Percentiles rank a stretch among this genome's conserved stretches.
These are phyloP conservation scores for Synanthedon myopaeformis DNA, from an alignment of 2,888 invertebrate genomes.

Conservation along the genomic window DNA sequence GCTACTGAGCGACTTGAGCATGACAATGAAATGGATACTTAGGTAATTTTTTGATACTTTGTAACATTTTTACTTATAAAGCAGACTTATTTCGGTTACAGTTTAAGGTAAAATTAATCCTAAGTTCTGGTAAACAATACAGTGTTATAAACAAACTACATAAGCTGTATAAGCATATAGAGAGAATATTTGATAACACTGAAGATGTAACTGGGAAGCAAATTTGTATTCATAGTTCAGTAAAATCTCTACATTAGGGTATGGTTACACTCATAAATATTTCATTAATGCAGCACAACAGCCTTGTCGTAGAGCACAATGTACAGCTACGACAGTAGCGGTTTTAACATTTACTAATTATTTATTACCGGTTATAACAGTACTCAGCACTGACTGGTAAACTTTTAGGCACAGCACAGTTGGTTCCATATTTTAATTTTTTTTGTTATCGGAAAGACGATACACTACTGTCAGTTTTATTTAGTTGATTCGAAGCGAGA, in stretches of 20 bases:
- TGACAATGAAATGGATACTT: not conserved
- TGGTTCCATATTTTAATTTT: too few relatives aligned
- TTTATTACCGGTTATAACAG: too few relatives aligned
- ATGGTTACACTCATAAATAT: constrained; percentile 22
- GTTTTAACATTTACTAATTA: too few relatives aligned
- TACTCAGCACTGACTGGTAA: too few relatives aligned
- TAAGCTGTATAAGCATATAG: too few relatives aligned
- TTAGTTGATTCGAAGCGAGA: constrained; percentile 18
- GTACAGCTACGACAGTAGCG: not conserved
- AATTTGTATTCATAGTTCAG: not conserved
- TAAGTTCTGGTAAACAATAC: too few relatives aligned
- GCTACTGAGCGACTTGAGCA: not conserved
- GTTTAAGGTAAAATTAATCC: too few relatives aligned
- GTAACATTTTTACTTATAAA: not conserved
- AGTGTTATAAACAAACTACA: too few relatives aligned
- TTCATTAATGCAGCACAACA: constrained; percentile 17
- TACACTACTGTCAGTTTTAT: not conserved
- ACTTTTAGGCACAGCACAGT: too few relatives aligned
- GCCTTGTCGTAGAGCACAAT: not conserved
- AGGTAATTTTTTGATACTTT: not conserved
- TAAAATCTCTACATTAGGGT: constrained; percentile 1
- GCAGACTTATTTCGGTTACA: too few relatives aligned
- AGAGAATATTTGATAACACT: too few relatives aligned
- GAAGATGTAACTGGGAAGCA: too few relatives aligned
- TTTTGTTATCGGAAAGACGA: not conserved